Conservation (phyloP, 2,888 invertebrate genomes). For the Coelinius sp. region DNA sequence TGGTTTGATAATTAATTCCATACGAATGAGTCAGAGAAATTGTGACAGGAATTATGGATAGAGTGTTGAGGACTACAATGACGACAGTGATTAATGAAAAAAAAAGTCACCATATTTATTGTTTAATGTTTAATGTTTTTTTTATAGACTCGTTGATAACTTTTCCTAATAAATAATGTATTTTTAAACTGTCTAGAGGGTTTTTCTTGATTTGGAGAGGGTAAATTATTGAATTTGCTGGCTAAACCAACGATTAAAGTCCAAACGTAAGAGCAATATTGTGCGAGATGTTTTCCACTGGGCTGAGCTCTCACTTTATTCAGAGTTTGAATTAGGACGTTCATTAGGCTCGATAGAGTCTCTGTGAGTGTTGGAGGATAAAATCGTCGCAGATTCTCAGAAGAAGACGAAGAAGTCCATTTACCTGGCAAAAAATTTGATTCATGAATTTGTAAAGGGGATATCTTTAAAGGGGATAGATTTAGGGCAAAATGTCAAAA, state of each 20-base stretch:
- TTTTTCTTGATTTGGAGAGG: not conserved
- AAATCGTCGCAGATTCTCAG: conserved; percentile 69
- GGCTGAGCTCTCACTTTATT: conserved; percentile 81
- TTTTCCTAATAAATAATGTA: conserved; percentile 7
- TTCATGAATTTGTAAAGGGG: not conserved
- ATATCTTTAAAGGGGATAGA: not conserved
- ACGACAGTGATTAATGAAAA: conserved; percentile 68
- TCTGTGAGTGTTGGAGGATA: conserved; percentile 65
- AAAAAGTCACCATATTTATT: not conserved
- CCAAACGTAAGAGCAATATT: conserved; percentile 84
- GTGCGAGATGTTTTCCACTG: conserved; percentile 82
- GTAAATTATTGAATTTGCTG: conserved; percentile 66
- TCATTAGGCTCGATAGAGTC: conserved; percentile 66
- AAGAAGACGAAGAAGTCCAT: conserved; percentile 63
- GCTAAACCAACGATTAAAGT: conserved; percentile 85
- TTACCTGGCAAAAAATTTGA: conserved; percentile 69
- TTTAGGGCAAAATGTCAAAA: not conserved
- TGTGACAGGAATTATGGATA: conserved; percentile 55
- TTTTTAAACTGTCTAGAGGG: no score
- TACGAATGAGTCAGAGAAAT: conserved; percentile 61
- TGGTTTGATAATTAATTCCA: conserved; percentile 64
- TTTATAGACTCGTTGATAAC: not conserved
- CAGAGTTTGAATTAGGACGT: conserved; percentile 74
- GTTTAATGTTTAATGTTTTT: not conserved
- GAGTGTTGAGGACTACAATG: conserved; percentile 67